Conservation (phyloP, 1,140 invertebrate genomes). For the Tetramorium simillimum region DNA sequence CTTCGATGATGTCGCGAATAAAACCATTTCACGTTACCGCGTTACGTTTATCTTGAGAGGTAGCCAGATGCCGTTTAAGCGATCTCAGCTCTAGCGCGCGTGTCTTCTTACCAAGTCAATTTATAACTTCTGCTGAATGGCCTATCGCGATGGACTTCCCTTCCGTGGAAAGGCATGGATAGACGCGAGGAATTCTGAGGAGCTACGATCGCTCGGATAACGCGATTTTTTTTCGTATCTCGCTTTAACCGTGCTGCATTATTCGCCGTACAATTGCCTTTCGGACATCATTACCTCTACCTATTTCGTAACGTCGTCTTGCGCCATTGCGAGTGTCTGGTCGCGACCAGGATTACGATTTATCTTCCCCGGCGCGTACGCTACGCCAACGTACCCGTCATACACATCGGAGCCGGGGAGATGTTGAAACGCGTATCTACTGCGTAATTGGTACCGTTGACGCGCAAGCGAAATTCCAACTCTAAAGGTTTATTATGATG, state of each 20-base stretch:
- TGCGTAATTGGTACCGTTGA: conserved; percentile 44
- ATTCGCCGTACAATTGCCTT: conserved; percentile 34
- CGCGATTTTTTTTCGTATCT: conserved; percentile 8
- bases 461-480: neutral
- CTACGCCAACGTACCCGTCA: conserved; percentile 24
- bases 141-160: conserved; percentile 17
- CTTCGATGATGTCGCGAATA: conserved; percentile 1
- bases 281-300: conserved; percentile 34
- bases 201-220: conserved; percentile 38
- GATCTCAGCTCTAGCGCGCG: conserved; percentile 33
- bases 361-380: conserved; percentile 30
- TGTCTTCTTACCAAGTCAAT: conserved; percentile 52
- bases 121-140: conserved; percentile 47
- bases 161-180: neutral
- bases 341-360: conserved; percentile 27
- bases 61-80: conserved; percentile 21
- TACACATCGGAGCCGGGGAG: neutral
- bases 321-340: neutral
- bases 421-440: conserved; percentile 38
- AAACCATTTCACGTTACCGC: neutral
- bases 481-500: conserved; percentile 1
- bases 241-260: neutral
- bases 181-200: conserved; percentile 24
- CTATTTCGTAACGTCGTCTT: conserved; percentile 40
- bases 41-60: conserved; percentile 12